Evolutionary conservation across 2,888 invertebrate species (phyloP).

Genomic region (Diarsia mendica): DNA sequence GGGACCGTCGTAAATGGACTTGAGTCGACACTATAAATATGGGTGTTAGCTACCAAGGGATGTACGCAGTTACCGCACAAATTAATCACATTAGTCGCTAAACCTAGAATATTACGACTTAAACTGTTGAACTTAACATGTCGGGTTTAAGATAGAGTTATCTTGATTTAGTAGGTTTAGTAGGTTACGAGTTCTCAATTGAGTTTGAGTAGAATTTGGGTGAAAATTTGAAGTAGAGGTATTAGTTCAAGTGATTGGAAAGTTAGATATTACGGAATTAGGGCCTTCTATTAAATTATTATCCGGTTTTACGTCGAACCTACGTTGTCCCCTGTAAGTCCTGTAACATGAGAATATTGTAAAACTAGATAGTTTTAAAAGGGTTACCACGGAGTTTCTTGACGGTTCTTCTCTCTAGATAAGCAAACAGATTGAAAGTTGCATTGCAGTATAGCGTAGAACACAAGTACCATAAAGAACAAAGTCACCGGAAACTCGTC

Average conservation of each 20-base stretch:
- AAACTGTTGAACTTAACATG: constrained; percentile 39
- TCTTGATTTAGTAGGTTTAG: constrained; percentile 27
- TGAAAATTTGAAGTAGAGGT: not conserved
- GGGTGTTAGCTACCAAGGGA: not conserved
- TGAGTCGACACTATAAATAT: too few relatives aligned
- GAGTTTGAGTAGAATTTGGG: constrained; percentile 1
- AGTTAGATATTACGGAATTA: not conserved
- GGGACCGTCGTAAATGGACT: too few relatives aligned
- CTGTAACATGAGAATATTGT: too few relatives aligned
- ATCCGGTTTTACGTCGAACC: too few relatives aligned
- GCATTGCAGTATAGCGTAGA: not conserved
- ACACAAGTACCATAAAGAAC: not conserved
- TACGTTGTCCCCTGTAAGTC: too few relatives aligned
- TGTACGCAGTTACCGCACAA: constrained; percentile 5
- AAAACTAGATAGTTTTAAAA: too few relatives aligned
- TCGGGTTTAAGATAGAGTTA: constrained; percentile 18
- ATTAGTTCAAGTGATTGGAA: not conserved
- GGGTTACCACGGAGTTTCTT: too few relatives aligned
- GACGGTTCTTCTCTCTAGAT: too few relatives aligned
- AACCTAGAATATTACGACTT: constrained; percentile 37
- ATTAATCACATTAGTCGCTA: constrained; percentile 43
- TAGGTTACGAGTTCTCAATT: constrained; percentile 16
- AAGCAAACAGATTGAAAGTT: not conserved
- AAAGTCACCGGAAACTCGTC: not conserved
- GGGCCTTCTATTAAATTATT: too few relatives aligned